phyloP scores from a whole-genome alignment of 2,113 vertebrate species.

The Dendropsophus ebraccatus region DNA sequence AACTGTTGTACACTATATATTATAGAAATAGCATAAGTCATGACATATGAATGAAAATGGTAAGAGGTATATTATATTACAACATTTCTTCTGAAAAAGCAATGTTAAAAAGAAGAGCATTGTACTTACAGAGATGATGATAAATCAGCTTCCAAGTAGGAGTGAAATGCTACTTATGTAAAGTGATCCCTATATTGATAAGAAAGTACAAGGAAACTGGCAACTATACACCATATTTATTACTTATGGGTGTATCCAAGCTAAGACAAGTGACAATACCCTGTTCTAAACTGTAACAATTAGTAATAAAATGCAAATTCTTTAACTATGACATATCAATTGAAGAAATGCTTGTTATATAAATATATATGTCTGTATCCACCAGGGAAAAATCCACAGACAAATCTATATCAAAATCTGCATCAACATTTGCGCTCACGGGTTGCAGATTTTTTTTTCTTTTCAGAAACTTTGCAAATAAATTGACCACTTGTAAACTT shows the following conservation, averaged over 20 bases:
- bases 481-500: too few species aligned
- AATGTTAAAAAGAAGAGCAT: too few species aligned
- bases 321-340: background rate
- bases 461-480: too few species aligned
- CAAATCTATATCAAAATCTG: background rate
- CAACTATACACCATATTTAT: background rate
- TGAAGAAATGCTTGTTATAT: too few species aligned
- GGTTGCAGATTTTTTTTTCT: too few species aligned
- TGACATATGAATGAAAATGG: too few species aligned
- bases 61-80: too few species aligned
- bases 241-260: background rate
- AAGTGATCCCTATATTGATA: background rate
- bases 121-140: conserved; percentile 20
- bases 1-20: too few species aligned
- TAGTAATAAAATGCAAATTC: background rate
- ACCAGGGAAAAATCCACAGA: background rate
- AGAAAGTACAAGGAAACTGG: conserved; percentile 21
- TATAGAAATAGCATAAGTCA: too few species aligned
- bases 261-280: background rate
- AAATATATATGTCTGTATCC: too few species aligned
- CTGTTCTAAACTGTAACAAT: background rate
- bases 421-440: background rate
- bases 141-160: background rate
- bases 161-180: background rate
- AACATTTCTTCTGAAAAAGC: too few species aligned